phyloP scores from a whole-genome alignment of 2,113 vertebrate genomes.

The Lethenteron camtschaticum region DNA sequence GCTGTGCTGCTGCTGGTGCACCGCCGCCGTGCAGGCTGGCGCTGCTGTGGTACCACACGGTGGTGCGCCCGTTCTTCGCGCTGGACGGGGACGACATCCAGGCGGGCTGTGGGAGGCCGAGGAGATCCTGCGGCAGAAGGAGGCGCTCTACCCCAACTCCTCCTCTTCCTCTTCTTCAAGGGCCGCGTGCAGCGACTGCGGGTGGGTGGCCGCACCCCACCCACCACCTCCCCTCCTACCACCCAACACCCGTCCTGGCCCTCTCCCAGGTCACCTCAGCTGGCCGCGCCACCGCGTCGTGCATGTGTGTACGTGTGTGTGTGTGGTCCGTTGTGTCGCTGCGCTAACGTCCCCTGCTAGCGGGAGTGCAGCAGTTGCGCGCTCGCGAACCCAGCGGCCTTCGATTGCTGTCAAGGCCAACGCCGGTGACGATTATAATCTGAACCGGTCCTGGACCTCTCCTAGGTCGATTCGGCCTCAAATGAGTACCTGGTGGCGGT shows the following conservation, averaged over 20 bases:
- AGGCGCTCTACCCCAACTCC: conserved; percentile 81
- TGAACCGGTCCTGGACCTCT: no score
- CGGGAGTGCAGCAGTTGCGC: no score
- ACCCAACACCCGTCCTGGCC: not conserved
- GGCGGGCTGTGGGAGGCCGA: conserved; percentile 65
- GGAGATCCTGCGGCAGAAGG: conserved; percentile 76
- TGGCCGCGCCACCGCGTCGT: no score
- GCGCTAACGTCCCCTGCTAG: no score
- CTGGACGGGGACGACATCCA: conserved; percentile 70
- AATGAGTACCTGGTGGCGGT: no score
- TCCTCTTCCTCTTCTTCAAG: conserved; percentile 98
- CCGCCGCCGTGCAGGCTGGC: conserved; percentile 35
- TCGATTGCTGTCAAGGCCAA: no score
- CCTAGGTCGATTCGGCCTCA: no score
- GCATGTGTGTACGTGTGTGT: no score
- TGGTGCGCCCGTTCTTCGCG: conserved; percentile 89
- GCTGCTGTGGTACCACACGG: conserved; percentile 90
- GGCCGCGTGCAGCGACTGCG: conserved; percentile 85
- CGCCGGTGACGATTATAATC: no score
- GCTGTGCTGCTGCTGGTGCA: not conserved
- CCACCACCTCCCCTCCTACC: not conserved
- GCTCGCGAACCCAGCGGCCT: no score
- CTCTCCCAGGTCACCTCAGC: not conserved
- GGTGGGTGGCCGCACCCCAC: conserved; percentile 22
- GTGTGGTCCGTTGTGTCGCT: no score